Evolutionary conservation across 2,113 vertebrate species (phyloP), one percentile per base, ranked within the genome.

Genomic region (Glaucidium brasilianum): DNA sequence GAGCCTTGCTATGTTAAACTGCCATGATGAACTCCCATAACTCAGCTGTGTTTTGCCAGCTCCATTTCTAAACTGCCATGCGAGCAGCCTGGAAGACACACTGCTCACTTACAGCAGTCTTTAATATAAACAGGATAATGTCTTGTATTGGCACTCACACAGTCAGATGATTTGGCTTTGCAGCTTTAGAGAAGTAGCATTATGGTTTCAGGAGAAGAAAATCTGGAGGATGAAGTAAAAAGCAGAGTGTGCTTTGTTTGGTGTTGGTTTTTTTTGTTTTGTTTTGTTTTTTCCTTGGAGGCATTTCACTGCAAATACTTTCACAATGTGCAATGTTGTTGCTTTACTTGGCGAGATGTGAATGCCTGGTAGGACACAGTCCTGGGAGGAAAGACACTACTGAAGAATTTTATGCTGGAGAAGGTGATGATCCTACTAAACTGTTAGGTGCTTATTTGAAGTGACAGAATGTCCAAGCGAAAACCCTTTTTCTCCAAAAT

Each of bases 41-140:
- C 69, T 94, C 76, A 87, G 59, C 86, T 94, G 58, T 85, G 87
- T 91, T 97, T 94, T 95, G 86, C 92, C 89, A 92, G 91, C 75
- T 94, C 55, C 67, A 39, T 77, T 93, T 69, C 75, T 52, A 67
- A 94, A 67, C 90, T 93, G 88, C 90, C 88, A 85, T 18, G 81
- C 94, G 78, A 97, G 82, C 92, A 96, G 92, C 88, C 96, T 92
- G 88, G 71, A 93, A 83, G 85, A 88, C 63, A 83, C 95, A 71
- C 75, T 96, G 95, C 95, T 95, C 88, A 84, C 90, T 96, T 96
- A 29, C 71, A 77, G 93, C 71, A 85, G 81, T 30, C 85, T 92
- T 92, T 85, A 88, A 39, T 74, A 71, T 12, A 77, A 95, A 83
- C 63, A 74, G 75, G 85, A 71, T 90, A 77, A 88, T 86, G 67